A percentile compares a stretch with the other conserved stretches of the same genome.
phyloP scores from a whole-genome alignment of 2,797 vertebrate species.

The Muraenolepis orangiensis region DNA sequence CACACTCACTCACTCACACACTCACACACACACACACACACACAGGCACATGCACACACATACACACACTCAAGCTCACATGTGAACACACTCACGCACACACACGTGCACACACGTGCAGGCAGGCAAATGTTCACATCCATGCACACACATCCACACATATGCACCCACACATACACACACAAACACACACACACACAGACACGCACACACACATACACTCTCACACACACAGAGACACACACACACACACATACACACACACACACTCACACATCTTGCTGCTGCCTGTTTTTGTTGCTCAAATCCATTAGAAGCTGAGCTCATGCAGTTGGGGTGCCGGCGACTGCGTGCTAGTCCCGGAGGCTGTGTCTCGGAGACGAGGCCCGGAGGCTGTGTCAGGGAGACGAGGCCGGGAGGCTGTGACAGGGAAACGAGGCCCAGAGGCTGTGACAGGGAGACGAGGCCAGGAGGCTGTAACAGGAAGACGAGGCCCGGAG shows the following conservation, averaged over 20 bases:
- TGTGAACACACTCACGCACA: conserved; percentile 5
- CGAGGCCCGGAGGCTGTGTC: no score
- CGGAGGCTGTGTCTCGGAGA: neutral
- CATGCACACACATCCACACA: neutral
- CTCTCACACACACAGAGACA: neutral
- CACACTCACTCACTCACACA: neutral
- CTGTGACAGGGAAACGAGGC: no score
- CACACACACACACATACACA: neutral
- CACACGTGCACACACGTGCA: neutral
- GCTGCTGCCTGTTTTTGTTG: neutral
- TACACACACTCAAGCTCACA: neutral
- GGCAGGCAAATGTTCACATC: neutral
- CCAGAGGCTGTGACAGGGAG: neutral
- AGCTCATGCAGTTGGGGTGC: neutral
- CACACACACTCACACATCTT: neutral
- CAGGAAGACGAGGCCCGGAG: no score
- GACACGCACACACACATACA: neutral
- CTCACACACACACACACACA: neutral
- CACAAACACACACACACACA: neutral
- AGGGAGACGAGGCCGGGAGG: no score
- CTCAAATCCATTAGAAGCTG: neutral
- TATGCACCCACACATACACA: neutral
- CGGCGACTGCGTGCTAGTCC: no score
- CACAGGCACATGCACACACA: neutral
- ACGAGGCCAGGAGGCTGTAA: no score